A percentile compares a stretch with the other conserved stretches of the same genome.
Conservation (phyloP, 92 coral and sea anemone genomes). For the Palythoa caribaeorum region DNA sequence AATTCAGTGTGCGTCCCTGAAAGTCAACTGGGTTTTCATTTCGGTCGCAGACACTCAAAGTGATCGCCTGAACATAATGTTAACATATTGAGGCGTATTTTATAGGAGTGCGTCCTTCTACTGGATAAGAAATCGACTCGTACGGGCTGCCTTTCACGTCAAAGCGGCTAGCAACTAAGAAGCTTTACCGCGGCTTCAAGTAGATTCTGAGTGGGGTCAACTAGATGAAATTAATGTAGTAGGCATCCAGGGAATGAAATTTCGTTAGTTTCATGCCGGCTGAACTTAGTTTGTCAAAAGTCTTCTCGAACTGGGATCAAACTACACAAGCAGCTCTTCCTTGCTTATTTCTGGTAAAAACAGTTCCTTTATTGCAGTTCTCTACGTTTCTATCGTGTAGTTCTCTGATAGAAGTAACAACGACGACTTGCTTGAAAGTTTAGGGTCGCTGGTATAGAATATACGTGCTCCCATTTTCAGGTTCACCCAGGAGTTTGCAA, state of each 20-base stretch:
- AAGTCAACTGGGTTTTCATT: neutral
- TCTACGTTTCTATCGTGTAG: slow-evolving; percentile 1
- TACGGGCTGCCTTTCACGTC: slow-evolving; percentile 1
- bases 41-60: slow-evolving; percentile 3
- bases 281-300: neutral
- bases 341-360: neutral
- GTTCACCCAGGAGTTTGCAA: slow-evolving; percentile 1
- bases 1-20: neutral
- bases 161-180: slow-evolving; percentile 3
- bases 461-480: neutral
- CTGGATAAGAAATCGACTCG: neutral
- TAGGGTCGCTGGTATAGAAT: neutral
- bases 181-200: neutral
- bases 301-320: neutral
- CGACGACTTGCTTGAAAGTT: neutral
- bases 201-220: neutral
- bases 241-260: neutral
- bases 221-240: neutral
- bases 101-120: neutral
- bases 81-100: neutral
- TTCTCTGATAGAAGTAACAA: neutral
- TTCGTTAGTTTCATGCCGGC: neutral
- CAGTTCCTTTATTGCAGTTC: neutral
- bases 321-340: neutral
- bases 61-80: neutral